Percentiles rank a stretch among this genome's conserved stretches.
Conservation (phyloP, 2,888 invertebrate species). For the Ecliptopera silaceata region DNA sequence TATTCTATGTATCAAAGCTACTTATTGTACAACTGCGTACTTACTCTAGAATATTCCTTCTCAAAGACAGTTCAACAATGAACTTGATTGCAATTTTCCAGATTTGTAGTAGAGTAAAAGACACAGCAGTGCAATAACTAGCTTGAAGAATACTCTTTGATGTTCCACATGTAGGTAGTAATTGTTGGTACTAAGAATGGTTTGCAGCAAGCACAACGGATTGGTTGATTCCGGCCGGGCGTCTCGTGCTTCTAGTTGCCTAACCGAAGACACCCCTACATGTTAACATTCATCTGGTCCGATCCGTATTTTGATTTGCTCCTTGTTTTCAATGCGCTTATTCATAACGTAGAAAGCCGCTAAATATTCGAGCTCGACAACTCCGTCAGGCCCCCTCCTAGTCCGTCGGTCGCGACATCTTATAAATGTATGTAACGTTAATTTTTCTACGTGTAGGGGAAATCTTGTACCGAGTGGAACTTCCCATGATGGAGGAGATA, state of each 20-base stretch:
- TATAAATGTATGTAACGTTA: slow-evolving; percentile 79
- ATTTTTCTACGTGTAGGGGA: slow-evolving; percentile 87
- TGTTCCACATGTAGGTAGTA: slow-evolving; percentile 71
- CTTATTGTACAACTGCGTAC: slow-evolving; percentile 59
- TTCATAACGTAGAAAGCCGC: slow-evolving; percentile 59
- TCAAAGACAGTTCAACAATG: not conserved
- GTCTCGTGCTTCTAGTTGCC: slow-evolving; percentile 82
- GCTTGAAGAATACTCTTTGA: slow-evolving; percentile 50
- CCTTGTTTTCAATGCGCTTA: slow-evolving; percentile 65
- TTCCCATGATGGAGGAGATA: slow-evolving; percentile 96
- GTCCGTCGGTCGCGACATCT: slow-evolving; percentile 41
- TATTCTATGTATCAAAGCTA: slow-evolving; percentile 50
- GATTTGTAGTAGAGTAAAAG: too few relatives aligned
- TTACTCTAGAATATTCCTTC: not conserved
- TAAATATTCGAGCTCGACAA: slow-evolving; percentile 42
- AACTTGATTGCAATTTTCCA: too few relatives aligned
- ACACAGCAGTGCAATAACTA: slow-evolving; percentile 29
- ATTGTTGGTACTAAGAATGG: slow-evolving; percentile 56
- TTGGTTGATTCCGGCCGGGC: slow-evolving; percentile 61
- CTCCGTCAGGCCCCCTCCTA: slow-evolving; percentile 24
- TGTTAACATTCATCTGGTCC: slow-evolving; percentile 55
- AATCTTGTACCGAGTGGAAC: slow-evolving; percentile 96
- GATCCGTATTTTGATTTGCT: slow-evolving; percentile 63
- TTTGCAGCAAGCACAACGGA: slow-evolving; percentile 66
- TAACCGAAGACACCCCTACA: slow-evolving; percentile 56